phyloP scores from a whole-genome alignment of 2,113 vertebrate species.

The Macaca mulatta region DNA sequence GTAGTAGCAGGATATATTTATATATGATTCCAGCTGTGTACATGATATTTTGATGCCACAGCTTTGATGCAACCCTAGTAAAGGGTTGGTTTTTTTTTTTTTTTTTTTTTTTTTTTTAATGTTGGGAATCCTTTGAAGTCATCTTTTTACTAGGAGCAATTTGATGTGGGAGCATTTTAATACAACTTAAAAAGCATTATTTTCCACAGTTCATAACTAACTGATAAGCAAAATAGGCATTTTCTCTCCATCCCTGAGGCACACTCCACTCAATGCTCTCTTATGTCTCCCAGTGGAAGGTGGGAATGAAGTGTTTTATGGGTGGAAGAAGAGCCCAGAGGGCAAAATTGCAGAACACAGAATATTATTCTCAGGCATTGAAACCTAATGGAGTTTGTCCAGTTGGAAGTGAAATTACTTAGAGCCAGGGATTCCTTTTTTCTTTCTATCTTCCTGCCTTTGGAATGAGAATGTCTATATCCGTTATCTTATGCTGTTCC shows the following conservation, averaged over 20 bases:
- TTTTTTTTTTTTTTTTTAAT: not conserved
- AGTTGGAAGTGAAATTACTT: not conserved
- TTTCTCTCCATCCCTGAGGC: not conserved
- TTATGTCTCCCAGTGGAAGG: not conserved
- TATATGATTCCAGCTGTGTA: not conserved
- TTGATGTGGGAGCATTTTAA: not conserved
- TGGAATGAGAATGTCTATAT: not conserved
- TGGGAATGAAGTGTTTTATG: not conserved
- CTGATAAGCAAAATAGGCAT: not conserved
- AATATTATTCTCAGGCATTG: not conserved
- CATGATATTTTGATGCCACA: not conserved
- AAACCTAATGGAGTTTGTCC: not conserved
- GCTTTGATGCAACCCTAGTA: not conserved
- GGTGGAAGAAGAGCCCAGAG: not conserved
- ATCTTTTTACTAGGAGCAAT: not conserved
- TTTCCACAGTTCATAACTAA: slow-evolving; percentile 17
- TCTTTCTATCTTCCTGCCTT: not conserved
- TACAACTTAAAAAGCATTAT: not conserved
- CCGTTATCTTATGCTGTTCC: not conserved
- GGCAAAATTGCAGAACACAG: not conserved
- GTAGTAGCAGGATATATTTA: not conserved
- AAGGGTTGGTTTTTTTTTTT: not conserved
- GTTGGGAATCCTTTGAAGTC: not conserved
- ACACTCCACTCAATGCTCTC: not conserved
- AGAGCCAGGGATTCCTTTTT: not conserved